Base-by-base conservation (phyloP, 53 echinoderm and acorn worm genomes). In the Paracentrotus lividus region DNA sequence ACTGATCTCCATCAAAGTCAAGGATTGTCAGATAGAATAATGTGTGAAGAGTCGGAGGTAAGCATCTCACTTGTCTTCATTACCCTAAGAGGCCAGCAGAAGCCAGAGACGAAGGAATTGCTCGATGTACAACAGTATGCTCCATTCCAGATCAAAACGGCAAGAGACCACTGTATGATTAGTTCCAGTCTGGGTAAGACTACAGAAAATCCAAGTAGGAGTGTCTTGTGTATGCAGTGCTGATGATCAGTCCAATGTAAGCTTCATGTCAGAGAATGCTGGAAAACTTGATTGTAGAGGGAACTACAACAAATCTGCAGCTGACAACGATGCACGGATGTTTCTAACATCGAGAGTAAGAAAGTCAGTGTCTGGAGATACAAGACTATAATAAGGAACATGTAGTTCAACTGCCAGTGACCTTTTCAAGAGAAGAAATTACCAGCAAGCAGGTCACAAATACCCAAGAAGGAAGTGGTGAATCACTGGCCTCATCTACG, bases 321-420 rank as follows among this genome's bases (percentile, higher is more conserved):
- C 52, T 85, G 27, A 85, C 85, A 0, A 85, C 85, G 6, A 49
- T 85, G 85, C 85, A 85, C 20, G 78, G 88, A 31, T 81, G 85
- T n/a, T 32, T 72, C 88, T 14, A 49, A 77, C 49, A 61, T 95
- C 0, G 58, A 38, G 29, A 92, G 85, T 54, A 23, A 49, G 8
- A 93, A 93, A 38, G 72, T 96, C 8, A 4, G 1, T 93, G 84
- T 33, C 10, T 96, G 8, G 93, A 93, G 29, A 58, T 96, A 1
- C 85, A 68, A 0, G 90, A 94, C 56, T 27, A 60, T 47, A 64
- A 84, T 51, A 94, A 55, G 58, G 84, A 94, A 67, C 64, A 86
- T 40, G 65, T 10, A 32, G 69, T 96, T 9, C 38, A 93, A 10
- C 77, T 93, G 4, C 94, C 94, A 33, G 3, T 91, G 15, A 38